Evolutionary conservation across 2,888 invertebrate species (phyloP), one percentile per base, ranked within the genome.

Genomic region (Dasysyrphus tricinctus): DNA sequence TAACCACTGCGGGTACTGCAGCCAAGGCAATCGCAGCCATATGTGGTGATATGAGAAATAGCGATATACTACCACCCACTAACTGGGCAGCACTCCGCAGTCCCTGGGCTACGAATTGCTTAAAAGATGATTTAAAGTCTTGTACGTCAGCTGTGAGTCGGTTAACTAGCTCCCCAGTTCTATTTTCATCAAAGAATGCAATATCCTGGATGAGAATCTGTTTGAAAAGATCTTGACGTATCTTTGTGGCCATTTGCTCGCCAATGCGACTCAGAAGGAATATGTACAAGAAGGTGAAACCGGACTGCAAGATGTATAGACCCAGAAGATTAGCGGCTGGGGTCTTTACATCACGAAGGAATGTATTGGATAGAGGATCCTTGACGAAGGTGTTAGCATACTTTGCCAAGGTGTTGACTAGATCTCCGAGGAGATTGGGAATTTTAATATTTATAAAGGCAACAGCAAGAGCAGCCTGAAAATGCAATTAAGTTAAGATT

Each of bases 91-190:
- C 92, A 61, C 98, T 97, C 78, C 98, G 94, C 39, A 99, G 92
- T 0, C 99, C 99, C 90, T 98, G 98, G 0, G 98, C 97, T 59
- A 99, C 95, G 32, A 97, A 96, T 90, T 97, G 95, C 91, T 99
- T 99, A 91, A 99, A 99, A 1, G 97, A 96, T 89, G 98, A 98
- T 93, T 99, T 99, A 91, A 99, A 99, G 90, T 99, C 98, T 92
- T 99, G 98, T 9, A 99, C 96, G 93, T 99, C 99, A 59, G 96
- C 95, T 34, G 98, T 98, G 86, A 99, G 93, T 89, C 98, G 95
- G 92, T 97, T 98, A 9, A 98, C 95, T 57, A 99, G 94, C 92
- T 98, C 98, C 0, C 98, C 98, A 0, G 98, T 98, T 90, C 97
- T 95, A 91, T 97, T 96, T 88, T 94, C 94, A 92, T 99, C 98